Evolutionary conservation across 2,113 vertebrate genomes (phyloP), one percentile per base, ranked within the genome.

Genomic region (Scophthalmus maximus): DNA sequence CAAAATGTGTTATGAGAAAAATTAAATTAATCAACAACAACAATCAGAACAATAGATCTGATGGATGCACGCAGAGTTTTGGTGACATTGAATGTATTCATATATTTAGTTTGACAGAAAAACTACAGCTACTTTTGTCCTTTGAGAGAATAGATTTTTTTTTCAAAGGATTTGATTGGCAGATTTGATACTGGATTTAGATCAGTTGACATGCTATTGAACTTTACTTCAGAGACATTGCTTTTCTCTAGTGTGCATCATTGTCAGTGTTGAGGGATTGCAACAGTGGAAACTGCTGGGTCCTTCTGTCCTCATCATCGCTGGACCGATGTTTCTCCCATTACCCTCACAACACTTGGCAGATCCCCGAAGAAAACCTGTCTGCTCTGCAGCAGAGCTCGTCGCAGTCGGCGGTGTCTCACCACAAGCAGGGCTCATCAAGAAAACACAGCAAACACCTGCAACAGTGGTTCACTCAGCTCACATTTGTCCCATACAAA

Each of bases 311-410:
- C 22, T 0, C 32, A 23, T 3, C 20, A 11, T 1, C 30, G 7
- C 38, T 23, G 15, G 61, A 30, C 49, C 14, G 9, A 38, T 58
- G 44, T 74, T 70, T 57, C 52, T 59, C 55, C 53, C 1, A 18
- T 77, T 67, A 69, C 42, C 46, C 53, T 72, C 60, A 65, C 42
- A 56, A 40, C 69, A 70, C 67, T 52, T 73, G 74, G 64, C 72
- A 75, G 52, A 69, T 87, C 72, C 78, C 78, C 11, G 32, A 64
- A 62, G 82, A 71, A 74, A 47, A 53, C 20, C 71, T 51, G 74
- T 68, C 71, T 59, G 69, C 70, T 69, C 66, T 40, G 66, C 53
- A 26, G 78, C 68, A 47, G 30, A 30, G 27, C 46, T 29, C 12
- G 4, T 59, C 50, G 55, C 44, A 22, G 59, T n/a, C 20, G 5